Evolutionary conservation across 2,888 invertebrate genomes (phyloP), one percentile per base, ranked within the genome.

Genomic region (Apotomis capreana): DNA sequence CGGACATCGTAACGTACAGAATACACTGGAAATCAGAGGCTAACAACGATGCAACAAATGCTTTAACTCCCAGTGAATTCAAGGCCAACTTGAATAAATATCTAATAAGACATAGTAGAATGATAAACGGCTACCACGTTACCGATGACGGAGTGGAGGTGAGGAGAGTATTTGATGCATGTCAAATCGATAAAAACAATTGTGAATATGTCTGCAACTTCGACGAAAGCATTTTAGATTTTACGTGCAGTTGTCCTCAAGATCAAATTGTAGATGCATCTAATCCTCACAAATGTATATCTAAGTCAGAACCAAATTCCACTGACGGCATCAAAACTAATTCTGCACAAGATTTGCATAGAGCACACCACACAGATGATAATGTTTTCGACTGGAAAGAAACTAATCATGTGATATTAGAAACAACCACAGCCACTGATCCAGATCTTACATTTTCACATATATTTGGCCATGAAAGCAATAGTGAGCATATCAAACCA

Each of bases 141-240:
- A 90, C 90, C 37, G 91, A 94, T 73, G 92, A 94, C 79, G 85
- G 86, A 15, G 78, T 87, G 73, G 58, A 76, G 1, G 80, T 89
- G 1, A 85, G 82, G 74, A 94, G 86, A 77, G 94, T 96, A 57
- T 85, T 95, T 36, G 95, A 96, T 86, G 85, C 94, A 72, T 97
- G 96, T 85, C 94, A 95, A 86, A 94, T 95, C 69, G 94, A 95
- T 75, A 95, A 95, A 74, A 93, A 95, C 76, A 89, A 93, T 62
- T 97, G 97, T 81, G 94, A 96, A 76, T 92, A 96, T 76, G 91
- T 88, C 10, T 97, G 97, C 83, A 87, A 90, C 68, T 97, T 96
- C 80, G 95, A 96, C 83, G 95, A 95, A 79, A 81, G 82, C 1
- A 86, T 89, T 37, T 92, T 95, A 70, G 94, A 95, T 63, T 96